These are phyloP conservation scores for Plectropomus leopardus DNA, from an alignment of 2,113 vertebrate species.

Conservation along the genomic window DNA sequence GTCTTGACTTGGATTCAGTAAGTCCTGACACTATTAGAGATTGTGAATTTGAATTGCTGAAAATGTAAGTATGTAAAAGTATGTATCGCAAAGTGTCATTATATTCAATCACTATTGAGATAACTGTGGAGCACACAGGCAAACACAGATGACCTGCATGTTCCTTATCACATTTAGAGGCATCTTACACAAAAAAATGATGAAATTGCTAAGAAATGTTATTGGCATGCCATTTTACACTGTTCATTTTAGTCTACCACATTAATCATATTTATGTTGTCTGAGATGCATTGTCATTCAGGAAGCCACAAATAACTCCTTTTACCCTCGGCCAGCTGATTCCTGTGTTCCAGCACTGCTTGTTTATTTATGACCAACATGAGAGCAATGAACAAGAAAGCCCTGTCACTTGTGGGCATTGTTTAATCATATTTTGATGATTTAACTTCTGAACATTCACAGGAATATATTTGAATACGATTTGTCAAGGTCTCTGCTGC, in stretches of 20 bases:
- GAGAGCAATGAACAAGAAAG: constrained; percentile 48
- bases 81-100: constrained; percentile 44
- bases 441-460: constrained; percentile 53
- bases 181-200: constrained; percentile 26
- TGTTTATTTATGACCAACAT: constrained; percentile 64
- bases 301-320: constrained; percentile 38
- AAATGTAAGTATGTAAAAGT: constrained; percentile 65
- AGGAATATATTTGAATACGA: constrained; percentile 54
- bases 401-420: constrained; percentile 51
- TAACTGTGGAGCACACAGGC: constrained; percentile 46
- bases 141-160: constrained; percentile 49
- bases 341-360: constrained; percentile 43
- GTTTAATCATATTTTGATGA: constrained; percentile 65
- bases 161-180: constrained; percentile 59
- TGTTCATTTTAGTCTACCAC: constrained; percentile 40
- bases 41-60: constrained; percentile 26
- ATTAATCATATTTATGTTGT: constrained; percentile 60
- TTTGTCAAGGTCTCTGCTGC: constrained; percentile 27
- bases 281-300: constrained; percentile 39
- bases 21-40: neutral
- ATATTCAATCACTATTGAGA: constrained; percentile 54
- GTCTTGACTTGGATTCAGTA: neutral
- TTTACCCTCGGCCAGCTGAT: constrained; percentile 42
- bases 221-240: constrained; percentile 42
- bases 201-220: constrained; percentile 47